Percentiles rank a stretch among this genome's conserved stretches.
Conservation (phyloP, 2,113 vertebrate genomes). For the Lasiurus borealis region DNA sequence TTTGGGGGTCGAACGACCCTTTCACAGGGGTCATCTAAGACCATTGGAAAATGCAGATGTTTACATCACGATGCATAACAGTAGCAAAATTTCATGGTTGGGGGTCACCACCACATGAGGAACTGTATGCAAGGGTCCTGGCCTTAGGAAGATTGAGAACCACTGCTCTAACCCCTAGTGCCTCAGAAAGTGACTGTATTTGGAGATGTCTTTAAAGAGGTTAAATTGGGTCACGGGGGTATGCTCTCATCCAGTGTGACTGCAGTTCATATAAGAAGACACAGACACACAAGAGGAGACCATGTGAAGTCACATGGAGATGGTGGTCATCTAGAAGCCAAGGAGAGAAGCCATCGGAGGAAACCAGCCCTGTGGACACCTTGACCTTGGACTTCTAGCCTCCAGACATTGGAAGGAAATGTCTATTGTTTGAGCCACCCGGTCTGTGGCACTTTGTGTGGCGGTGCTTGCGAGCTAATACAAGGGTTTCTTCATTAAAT, state of each 20-base stretch:
- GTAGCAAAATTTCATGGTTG: too few species aligned
- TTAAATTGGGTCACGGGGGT: not conserved
- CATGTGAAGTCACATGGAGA: not conserved
- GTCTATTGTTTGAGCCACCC: not conserved
- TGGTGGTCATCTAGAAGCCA: not conserved
- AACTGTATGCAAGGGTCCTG: too few species aligned
- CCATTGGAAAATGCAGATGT: too few species aligned
- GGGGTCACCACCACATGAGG: too few species aligned
- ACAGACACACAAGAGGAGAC: not conserved
- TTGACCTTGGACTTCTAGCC: not conserved
- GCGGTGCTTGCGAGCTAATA: not conserved
- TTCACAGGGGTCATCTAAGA: too few species aligned
- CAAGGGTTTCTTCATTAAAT: not conserved
- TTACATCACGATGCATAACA: too few species aligned
- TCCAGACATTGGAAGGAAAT: not conserved
- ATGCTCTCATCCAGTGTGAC: not conserved
- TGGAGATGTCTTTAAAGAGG: not conserved
- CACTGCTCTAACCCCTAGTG: too few species aligned
- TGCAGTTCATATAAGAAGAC: not conserved
- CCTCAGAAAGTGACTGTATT: not conserved
- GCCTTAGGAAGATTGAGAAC: too few species aligned
- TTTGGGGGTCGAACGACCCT: too few species aligned
- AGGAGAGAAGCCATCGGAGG: not conserved
- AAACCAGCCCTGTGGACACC: not conserved
- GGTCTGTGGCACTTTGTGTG: not conserved